Evolutionary conservation across 2,113 vertebrate species (phyloP).

Genomic region (Tupaia chinensis): DNA sequence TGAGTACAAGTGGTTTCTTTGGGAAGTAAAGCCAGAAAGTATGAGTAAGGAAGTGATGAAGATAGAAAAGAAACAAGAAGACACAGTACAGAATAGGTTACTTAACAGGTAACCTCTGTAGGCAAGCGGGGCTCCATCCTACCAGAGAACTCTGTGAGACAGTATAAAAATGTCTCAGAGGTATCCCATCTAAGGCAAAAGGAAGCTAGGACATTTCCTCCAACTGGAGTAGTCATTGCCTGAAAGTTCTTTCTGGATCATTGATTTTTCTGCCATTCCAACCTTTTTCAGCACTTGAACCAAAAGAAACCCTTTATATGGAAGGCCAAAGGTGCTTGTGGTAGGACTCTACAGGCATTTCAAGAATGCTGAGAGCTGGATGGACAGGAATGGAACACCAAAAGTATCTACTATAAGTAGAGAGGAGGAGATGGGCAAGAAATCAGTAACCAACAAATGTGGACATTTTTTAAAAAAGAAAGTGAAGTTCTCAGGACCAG

Average conservation of each 20-base stretch:
- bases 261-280: neutral
- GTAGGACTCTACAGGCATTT: neutral
- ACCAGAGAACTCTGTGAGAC: neutral
- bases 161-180: neutral
- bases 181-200: neutral
- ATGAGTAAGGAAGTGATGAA: neutral
- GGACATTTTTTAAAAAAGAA: neutral
- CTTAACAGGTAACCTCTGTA: neutral
- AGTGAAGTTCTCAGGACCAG: too few species aligned
- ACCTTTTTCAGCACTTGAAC: neutral
- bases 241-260: neutral
- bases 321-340: neutral
- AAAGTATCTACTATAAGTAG: neutral
- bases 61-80: neutral
- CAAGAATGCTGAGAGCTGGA: neutral
- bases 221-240: neutral
- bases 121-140: neutral
- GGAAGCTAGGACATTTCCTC: neutral
- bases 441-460: neutral
- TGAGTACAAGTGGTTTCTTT: neutral
- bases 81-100: neutral
- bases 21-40: neutral
- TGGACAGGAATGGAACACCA: neutral
- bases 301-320: neutral
- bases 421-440: neutral